These are phyloP conservation scores for Sorex fumeus DNA, from an alignment of 2,113 vertebrate genomes.

Conservation along the genomic window DNA sequence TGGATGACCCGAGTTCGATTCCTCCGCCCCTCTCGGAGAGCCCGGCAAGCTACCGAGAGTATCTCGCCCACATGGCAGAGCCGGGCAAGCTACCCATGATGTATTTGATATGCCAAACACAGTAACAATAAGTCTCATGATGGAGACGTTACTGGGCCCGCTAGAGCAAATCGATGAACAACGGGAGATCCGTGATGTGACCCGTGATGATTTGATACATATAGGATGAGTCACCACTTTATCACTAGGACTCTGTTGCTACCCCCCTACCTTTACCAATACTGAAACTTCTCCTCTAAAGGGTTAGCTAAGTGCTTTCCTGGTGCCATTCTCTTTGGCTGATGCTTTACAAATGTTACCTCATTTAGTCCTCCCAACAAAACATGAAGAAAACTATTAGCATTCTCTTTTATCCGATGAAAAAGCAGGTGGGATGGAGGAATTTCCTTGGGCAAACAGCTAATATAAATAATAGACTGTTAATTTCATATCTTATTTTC, in stretches of 20 bases:
- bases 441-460: background rate
- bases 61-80: too few relatives aligned
- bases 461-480: background rate
- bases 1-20: too few relatives aligned
- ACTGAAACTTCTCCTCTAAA: background rate
- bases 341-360: background rate
- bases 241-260: background rate
- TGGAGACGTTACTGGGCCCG: too few relatives aligned
- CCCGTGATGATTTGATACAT: background rate
- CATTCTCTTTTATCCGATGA: background rate
- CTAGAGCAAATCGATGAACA: too few relatives aligned
- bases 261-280: background rate
- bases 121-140: too few relatives aligned
- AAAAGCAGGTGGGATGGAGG: too few relatives aligned
- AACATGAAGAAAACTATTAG: fast-evolving
- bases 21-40: too few relatives aligned
- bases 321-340: background rate
- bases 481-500: background rate
- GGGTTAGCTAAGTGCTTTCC: background rate
- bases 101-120: too few relatives aligned
- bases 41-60: too few relatives aligned
- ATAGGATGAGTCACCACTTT: background rate
- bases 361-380: background rate
- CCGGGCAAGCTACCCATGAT: too few relatives aligned
- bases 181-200: too few relatives aligned